phyloP scores from a whole-genome alignment of 2,797 vertebrate genomes.

The Malurus splendens region DNA sequence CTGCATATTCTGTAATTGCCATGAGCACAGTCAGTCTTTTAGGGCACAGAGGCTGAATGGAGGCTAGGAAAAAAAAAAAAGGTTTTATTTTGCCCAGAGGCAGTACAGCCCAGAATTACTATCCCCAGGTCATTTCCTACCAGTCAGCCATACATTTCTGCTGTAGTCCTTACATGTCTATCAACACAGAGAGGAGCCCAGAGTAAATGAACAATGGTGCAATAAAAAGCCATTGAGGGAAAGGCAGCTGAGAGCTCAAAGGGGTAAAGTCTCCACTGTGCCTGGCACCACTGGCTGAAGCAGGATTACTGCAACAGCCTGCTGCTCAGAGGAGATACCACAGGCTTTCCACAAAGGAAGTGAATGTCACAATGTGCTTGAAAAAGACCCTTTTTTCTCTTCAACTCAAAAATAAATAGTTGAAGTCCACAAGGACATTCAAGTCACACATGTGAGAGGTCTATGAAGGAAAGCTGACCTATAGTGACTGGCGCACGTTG shows the following conservation, averaged over 20 bases:
- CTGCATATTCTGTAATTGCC: background rate
- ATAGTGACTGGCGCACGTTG: background rate
- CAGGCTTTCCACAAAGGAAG: background rate
- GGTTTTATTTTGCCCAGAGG: background rate
- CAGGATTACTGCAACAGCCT: background rate
- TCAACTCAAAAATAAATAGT: background rate
- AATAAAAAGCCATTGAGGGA: constrained; percentile 45
- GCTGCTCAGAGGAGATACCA: background rate
- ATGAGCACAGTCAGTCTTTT: background rate
- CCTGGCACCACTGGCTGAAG: constrained; percentile 23
- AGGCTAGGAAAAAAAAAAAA: background rate
- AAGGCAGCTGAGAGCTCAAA: constrained; percentile 19
- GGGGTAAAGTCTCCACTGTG: constrained; percentile 38
- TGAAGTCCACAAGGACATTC: background rate
- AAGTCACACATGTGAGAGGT: background rate
- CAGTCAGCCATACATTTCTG: background rate
- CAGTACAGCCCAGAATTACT: background rate
- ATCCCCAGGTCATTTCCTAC: background rate
- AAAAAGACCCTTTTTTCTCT: background rate
- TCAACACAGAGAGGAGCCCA: background rate
- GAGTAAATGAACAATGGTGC: background rate
- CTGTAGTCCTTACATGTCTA: background rate
- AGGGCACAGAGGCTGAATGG: background rate
- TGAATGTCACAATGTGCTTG: background rate
- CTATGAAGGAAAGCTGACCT: background rate